Conservation (phyloP, 2,888 invertebrate genomes). For the Ectemnius cavifrons region DNA sequence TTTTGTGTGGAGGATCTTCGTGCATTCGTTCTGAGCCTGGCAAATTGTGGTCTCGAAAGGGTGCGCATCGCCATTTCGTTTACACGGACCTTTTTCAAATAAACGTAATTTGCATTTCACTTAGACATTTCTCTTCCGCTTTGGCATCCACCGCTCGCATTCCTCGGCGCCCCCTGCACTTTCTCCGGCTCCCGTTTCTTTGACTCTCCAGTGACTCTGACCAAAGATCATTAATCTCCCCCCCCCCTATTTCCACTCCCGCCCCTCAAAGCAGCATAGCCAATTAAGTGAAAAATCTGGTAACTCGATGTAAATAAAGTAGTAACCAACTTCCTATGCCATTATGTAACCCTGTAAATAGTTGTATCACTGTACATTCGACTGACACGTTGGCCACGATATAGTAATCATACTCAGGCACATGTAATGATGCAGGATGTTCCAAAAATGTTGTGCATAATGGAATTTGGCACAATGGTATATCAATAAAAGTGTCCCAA, state of each 20-base stretch:
- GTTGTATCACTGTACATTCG: slow-evolving; percentile 13
- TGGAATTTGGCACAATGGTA: neutral
- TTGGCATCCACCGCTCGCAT: no score
- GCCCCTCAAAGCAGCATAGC: no score
- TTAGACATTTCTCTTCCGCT: no score
- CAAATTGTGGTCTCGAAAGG: no score
- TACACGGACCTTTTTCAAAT: no score
- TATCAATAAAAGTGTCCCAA: neutral
- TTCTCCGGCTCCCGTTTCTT: neutral
- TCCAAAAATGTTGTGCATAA: neutral
- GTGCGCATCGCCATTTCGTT: no score
- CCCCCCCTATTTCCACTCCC: no score
- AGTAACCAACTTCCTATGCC: slow-evolving; percentile 5
- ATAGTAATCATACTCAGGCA: slow-evolving; percentile 7
- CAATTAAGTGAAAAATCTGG: neutral
- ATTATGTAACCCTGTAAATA: slow-evolving; percentile 15
- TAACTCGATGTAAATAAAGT: slow-evolving; percentile 19
- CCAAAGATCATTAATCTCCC: slow-evolving; percentile 13
- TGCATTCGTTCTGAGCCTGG: no score
- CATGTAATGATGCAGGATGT: neutral
- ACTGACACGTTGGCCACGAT: neutral
- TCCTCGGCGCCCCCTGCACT: no score
- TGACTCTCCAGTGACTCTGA: slow-evolving; percentile 4
- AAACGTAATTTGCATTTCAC: no score
- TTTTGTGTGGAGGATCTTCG: no score